Conservation (phyloP, 35 echinoderm and acorn worm genomes). For the Ophiothrix spiculata region DNA sequence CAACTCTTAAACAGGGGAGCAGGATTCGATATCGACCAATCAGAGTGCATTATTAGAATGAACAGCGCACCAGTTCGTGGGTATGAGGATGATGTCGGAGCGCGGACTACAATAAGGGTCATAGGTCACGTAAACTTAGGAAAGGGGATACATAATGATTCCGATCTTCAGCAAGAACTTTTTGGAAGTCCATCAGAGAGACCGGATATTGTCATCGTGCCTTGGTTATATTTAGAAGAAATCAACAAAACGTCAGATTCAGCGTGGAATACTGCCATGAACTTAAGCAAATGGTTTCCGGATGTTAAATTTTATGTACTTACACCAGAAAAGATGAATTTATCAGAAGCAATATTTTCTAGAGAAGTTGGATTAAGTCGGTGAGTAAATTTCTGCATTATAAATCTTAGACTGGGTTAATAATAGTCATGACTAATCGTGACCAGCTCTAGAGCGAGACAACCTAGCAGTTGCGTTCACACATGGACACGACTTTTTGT, state of each 20-base stretch:
- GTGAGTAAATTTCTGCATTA: too few species aligned
- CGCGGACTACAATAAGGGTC: constrained; percentile 37
- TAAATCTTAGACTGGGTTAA: too few species aligned
- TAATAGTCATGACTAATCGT: too few species aligned
- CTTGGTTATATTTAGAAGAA: background rate
- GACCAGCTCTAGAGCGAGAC: too few species aligned
- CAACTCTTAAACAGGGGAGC: constrained; percentile 36
- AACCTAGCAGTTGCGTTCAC: too few species aligned
- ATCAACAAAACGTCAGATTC: constrained; percentile 49
- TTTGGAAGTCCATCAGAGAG: background rate
- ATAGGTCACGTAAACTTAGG: constrained; percentile 33
- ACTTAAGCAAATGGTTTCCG: constrained; percentile 44
- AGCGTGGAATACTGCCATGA: constrained; percentile 43
- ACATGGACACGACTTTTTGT: too few species aligned
- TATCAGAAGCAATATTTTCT: constrained; percentile 48
- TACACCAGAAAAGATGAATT: constrained; percentile 36
- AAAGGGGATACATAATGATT: background rate
- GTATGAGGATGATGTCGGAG: constrained; percentile 49
- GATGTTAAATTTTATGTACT: constrained; percentile 60
- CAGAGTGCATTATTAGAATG: constrained; percentile 53
- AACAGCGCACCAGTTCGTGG: constrained; percentile 41
- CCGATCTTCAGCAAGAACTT: constrained; percentile 24
- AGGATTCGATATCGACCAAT: constrained; percentile 37
- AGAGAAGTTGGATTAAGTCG: constrained; percentile 63
- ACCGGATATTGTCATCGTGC: constrained; percentile 42